phyloP scores from a whole-genome alignment of 2,113 vertebrate species.

The Felis chaus region DNA sequence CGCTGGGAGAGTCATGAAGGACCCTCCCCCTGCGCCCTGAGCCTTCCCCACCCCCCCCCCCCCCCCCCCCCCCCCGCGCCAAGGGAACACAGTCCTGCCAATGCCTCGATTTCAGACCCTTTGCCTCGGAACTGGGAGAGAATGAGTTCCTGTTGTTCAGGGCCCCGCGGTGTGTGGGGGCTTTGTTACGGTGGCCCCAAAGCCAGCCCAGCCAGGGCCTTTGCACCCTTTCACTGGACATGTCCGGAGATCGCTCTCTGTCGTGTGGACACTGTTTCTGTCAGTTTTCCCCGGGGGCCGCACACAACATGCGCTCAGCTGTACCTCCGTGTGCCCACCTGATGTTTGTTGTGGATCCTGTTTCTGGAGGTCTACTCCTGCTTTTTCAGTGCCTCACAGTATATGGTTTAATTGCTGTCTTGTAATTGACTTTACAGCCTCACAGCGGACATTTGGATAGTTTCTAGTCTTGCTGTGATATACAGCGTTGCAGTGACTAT shows the following conservation, averaged over 20 bases:
- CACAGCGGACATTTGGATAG: neutral
- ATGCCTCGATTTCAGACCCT: neutral
- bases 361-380: neutral
- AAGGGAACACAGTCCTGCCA: neutral
- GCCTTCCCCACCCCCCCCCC: too few relatives aligned
- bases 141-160: fast-evolving
- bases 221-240: neutral
- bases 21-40: too few relatives aligned
- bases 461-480: neutral
- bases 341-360: neutral
- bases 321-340: neutral
- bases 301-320: fast-evolving
- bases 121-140: neutral
- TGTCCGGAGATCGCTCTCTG: neutral
- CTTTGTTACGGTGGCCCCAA: neutral
- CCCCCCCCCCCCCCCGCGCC: too few relatives aligned
- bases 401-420: neutral
- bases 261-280: fast-evolving
- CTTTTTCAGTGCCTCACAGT: neutral
- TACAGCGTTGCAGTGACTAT: neutral
- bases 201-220: neutral
- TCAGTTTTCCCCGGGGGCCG: neutral
- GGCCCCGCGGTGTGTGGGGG: neutral
- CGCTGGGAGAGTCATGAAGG: neutral
- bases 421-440: fast-evolving